Evolutionary conservation across 2,797 vertebrate species (phyloP).

Genomic region (Hypotaenidia okinawae): DNA sequence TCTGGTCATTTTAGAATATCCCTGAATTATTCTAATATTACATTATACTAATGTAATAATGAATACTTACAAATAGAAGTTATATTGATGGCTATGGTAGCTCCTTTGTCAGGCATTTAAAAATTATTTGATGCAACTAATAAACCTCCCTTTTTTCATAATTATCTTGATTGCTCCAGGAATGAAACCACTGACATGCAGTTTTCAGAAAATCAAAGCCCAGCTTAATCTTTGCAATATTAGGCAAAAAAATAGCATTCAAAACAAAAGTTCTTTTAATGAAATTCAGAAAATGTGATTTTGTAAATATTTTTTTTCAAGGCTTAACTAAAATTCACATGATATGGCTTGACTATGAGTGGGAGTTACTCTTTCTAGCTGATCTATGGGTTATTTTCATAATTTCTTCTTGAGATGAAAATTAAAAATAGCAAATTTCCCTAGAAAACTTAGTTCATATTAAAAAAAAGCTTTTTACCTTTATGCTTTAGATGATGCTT

Average conservation of each 20-base stretch:
- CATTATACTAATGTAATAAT: background rate
- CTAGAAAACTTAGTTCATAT: background rate
- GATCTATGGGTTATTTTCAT: background rate
- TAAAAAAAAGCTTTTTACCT: background rate
- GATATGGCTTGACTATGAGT: background rate
- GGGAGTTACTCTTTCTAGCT: background rate
- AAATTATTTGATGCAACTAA: background rate
- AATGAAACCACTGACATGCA: background rate
- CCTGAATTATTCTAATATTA: background rate
- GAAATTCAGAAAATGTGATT: background rate
- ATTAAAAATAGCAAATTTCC: background rate
- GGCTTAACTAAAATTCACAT: background rate
- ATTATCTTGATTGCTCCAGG: background rate
- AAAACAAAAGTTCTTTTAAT: background rate
- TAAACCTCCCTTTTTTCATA: rapidly evolving
- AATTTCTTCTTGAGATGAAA: background rate
- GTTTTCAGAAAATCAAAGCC: background rate
- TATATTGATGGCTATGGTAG: background rate
- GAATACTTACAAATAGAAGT: background rate
- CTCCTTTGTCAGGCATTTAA: background rate
- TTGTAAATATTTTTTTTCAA: background rate
- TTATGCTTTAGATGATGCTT: background rate
- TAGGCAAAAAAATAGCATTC: background rate
- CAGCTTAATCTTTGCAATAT: background rate
- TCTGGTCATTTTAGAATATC: background rate